Conservation (phyloP, 2,797 vertebrate genomes). For the Rhabdophis nuchalis region DNA sequence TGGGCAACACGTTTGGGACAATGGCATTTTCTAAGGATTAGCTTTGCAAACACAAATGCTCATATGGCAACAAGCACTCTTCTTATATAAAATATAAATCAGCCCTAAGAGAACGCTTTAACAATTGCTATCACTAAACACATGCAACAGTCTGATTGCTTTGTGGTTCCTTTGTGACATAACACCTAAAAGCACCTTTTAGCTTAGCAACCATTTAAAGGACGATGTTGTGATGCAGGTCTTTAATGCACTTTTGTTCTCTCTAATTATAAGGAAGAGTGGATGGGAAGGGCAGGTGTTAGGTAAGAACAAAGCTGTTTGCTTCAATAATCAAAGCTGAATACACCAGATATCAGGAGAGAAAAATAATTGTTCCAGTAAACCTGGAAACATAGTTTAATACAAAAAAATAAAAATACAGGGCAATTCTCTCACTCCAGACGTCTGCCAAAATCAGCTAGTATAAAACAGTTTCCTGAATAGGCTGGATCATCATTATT, state of each 20-base stretch:
- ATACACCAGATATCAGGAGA: slow-evolving; percentile 29
- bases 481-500: slow-evolving; percentile 34
- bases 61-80: not conserved
- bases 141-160: not conserved
- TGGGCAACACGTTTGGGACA: not conserved
- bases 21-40: not conserved
- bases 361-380: slow-evolving; percentile 52
- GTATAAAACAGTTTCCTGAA: slow-evolving; percentile 52
- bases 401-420: slow-evolving; percentile 47
- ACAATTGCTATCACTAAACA: not conserved
- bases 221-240: not conserved
- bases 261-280: not conserved
- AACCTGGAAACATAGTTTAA: slow-evolving; percentile 45
- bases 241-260: not conserved
- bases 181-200: not conserved
- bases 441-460: slow-evolving; percentile 51
- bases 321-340: not conserved
- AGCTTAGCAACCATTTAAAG: not conserved
- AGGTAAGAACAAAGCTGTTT: slow-evolving; percentile 14
- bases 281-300: not conserved
- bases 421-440: slow-evolving; percentile 37
- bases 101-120: not conserved
- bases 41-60: not conserved
- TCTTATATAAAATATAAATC: not conserved
- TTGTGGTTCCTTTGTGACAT: slow-evolving; percentile 14